A percentile compares a stretch with the other conserved stretches of the same genome.
phyloP scores from a whole-genome alignment of 2,113 vertebrate genomes.

The Oophaga pumilio region DNA sequence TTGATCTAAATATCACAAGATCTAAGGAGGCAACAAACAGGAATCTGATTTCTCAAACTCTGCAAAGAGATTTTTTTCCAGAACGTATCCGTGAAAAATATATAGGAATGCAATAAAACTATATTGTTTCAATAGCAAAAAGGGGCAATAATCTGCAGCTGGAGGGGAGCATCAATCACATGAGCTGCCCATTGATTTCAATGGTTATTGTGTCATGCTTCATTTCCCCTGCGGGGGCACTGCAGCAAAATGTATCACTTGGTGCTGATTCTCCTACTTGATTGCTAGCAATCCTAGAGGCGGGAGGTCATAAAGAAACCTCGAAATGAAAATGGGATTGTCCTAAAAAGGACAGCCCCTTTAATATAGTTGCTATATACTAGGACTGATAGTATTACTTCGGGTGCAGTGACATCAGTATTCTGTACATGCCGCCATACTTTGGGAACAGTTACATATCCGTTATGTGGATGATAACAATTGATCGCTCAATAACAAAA shows the following conservation, averaged over 20 bases:
- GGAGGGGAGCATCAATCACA: too few species aligned
- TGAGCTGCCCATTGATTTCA: too few species aligned
- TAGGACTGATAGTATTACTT: background rate
- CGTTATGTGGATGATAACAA: background rate
- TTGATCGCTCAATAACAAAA: background rate
- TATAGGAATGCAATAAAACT: too few species aligned
- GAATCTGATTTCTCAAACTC: background rate
- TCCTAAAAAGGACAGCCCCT: too few species aligned
- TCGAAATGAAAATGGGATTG: background rate
- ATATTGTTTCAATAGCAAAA: too few species aligned
- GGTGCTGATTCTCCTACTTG: too few species aligned
- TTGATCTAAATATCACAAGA: background rate
- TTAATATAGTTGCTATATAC: background rate
- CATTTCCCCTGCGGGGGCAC: background rate
- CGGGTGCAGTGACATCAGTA: background rate
- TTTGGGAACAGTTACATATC: background rate
- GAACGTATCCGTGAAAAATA: background rate
- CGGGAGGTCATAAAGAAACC: too few species aligned
- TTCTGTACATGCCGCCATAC: background rate
- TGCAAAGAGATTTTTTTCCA: background rate
- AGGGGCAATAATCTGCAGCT: too few species aligned
- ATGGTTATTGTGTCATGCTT: background rate
- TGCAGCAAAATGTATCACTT: background rate
- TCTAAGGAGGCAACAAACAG: background rate
- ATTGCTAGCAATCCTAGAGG: too few species aligned